phyloP scores from a whole-genome alignment of 2,113 vertebrate genomes.

The Siniperca chuatsi region DNA sequence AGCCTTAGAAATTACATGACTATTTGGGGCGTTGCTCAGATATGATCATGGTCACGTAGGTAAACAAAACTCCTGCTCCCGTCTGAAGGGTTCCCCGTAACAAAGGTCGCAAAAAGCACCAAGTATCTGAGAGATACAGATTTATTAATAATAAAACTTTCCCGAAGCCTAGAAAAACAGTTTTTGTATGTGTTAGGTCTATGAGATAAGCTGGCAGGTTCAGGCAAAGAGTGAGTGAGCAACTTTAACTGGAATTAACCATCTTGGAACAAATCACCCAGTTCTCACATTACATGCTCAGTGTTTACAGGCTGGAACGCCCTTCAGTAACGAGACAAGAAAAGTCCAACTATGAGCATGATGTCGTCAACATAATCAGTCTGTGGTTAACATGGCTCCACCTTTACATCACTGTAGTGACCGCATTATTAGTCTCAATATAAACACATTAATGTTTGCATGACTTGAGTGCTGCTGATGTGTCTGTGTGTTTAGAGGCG shows the following conservation, averaged over 20 bases:
- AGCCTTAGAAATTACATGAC: no score
- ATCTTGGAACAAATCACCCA: background rate
- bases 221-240: background rate
- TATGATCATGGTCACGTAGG: background rate
- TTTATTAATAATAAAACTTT: background rate
- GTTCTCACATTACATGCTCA: background rate
- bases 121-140: background rate
- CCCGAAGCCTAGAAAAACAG: no score
- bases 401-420: background rate
- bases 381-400: background rate
- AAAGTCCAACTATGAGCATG: background rate
- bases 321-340: background rate
- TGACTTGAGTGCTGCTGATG: background rate
- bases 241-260: background rate
- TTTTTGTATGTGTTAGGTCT: background rate
- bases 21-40: background rate
- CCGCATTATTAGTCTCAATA: background rate
- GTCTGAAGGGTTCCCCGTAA: no score
- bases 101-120: background rate
- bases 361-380: background rate
- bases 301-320: background rate
- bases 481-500: background rate
- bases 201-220: background rate
- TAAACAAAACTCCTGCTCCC: background rate
- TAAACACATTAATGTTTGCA: background rate